Evolutionary conservation across 2,113 vertebrate species (phyloP).

Genomic region (Climacteris rufus): DNA sequence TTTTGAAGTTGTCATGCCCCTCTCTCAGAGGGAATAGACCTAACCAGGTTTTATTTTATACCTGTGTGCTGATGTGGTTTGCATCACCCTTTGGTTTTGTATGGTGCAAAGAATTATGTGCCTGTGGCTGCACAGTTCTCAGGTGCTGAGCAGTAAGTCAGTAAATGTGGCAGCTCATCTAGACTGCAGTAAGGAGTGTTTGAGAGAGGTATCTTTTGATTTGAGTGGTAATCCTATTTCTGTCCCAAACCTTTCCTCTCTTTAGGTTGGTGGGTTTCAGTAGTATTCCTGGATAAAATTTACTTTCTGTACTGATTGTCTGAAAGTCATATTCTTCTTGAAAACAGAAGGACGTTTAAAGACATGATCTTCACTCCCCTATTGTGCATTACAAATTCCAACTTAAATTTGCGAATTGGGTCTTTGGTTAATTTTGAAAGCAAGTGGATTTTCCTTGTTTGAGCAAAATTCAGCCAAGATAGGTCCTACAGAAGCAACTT

Average conservation of each 20-base stretch:
- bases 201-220: not conserved
- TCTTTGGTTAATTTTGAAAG: not conserved
- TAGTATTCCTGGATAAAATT: not conserved
- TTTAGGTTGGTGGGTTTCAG: not conserved
- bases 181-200: not conserved
- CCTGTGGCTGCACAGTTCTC: not conserved
- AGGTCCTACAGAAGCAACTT: not conserved
- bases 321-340: not conserved
- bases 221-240: not conserved
- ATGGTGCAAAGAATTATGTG: not conserved
- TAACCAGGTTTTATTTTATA: not conserved
- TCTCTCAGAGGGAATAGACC: not conserved
- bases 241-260: not conserved
- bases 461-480: not conserved
- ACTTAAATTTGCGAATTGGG: not conserved
- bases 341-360: not conserved
- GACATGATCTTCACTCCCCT: not conserved
- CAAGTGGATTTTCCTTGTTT: rapidly evolving
- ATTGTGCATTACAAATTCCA: not conserved
- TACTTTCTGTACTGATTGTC: not conserved
- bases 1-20: not conserved
- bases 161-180: not conserved
- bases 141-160: not conserved
- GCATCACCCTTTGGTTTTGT: not conserved
- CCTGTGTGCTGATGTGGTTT: not conserved